These are phyloP conservation scores for Ceratothoa steindachneri DNA, from an alignment of 2,888 invertebrate species.

Conservation along the genomic window DNA sequence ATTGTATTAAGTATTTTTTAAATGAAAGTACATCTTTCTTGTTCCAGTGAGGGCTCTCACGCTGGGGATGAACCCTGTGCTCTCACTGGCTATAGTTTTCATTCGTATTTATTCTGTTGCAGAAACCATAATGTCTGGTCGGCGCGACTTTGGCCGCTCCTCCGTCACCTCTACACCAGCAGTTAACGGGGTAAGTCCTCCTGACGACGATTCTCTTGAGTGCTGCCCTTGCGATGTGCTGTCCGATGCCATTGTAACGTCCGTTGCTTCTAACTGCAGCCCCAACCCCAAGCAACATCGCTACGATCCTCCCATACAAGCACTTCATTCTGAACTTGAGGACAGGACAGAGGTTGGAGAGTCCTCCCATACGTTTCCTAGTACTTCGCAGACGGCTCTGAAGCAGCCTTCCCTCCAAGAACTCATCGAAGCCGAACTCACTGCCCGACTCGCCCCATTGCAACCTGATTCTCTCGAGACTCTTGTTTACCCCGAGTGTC, in stretches of 20 bases:
- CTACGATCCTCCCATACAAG: too few relatives aligned
- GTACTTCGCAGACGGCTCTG: neutral
- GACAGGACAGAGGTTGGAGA: too few relatives aligned
- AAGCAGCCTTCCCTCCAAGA: conserved; percentile 42
- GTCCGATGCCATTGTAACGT: conserved; percentile 5
- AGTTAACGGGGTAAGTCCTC: neutral
- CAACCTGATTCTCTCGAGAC: conserved; percentile 40
- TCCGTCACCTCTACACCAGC: neutral
- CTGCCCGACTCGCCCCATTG: conserved; percentile 25
- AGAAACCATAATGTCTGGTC: neutral
- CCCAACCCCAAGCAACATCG: neutral
- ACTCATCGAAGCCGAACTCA: conserved; percentile 43
- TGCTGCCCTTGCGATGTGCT: neutral
- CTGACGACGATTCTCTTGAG: neutral
- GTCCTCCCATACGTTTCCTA: too few relatives aligned
- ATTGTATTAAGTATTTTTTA: too few relatives aligned
- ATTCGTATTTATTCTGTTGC: neutral
- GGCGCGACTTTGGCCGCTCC: neutral
- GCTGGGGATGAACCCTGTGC: too few relatives aligned
- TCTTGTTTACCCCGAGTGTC: neutral
- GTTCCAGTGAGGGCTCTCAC: too few relatives aligned
- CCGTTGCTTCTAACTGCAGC: conserved; percentile 4
- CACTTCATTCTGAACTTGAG: too few relatives aligned
- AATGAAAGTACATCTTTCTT: too few relatives aligned
- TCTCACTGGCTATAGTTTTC: too few relatives aligned